Evolutionary conservation across 2,797 vertebrate species (phyloP), one percentile per base, ranked within the genome.

Genomic region (Arctocebus calabarensis): DNA sequence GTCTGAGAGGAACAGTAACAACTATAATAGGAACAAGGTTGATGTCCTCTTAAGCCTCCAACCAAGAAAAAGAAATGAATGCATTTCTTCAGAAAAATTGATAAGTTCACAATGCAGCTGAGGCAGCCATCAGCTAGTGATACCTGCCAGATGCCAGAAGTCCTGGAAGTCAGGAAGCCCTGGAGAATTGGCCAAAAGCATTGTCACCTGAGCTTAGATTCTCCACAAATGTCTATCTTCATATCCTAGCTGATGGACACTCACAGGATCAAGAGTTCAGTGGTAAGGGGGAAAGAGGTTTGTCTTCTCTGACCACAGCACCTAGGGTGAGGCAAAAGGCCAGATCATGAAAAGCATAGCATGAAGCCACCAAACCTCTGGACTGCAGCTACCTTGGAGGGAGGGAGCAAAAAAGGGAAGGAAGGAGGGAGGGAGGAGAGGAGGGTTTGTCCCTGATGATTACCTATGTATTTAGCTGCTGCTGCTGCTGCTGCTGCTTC

Each of bases 41-140:
- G 29, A 48, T 32, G 32, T 29, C 14, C 19, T 74, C 22, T 55
- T 73, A 68, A 77, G 8, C 4, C 22, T 14, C 62, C 7, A 57
- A 52, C 45, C 87, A 84, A 59, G 75, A 84, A 93, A 43, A 97
- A 87, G 61, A 77, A 81, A 94, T 62, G 19, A 23, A 25, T 73
- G 4, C 48, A 32, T 92, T 90, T 27, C 43, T 61, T 83, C 45
- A 75, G 57, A 62, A 95, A 79, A 88, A 40, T 0, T 78, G 52
- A 1, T n/a, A 48, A 73, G 22, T 68, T 71, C 27, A 84, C 17
- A 19, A 19, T 23, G 0, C 20, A 87, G 71, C 70, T 70, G 27
- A 68, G 29, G 57, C 11, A 70, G 70, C 37, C 25, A 57, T 66
- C 19, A 70, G 29, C 22, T 82, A 22, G 19, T 40, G 10, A 84